phyloP scores from a whole-genome alignment of 2,797 vertebrate species.

The Thalassophryne amazonica region DNA sequence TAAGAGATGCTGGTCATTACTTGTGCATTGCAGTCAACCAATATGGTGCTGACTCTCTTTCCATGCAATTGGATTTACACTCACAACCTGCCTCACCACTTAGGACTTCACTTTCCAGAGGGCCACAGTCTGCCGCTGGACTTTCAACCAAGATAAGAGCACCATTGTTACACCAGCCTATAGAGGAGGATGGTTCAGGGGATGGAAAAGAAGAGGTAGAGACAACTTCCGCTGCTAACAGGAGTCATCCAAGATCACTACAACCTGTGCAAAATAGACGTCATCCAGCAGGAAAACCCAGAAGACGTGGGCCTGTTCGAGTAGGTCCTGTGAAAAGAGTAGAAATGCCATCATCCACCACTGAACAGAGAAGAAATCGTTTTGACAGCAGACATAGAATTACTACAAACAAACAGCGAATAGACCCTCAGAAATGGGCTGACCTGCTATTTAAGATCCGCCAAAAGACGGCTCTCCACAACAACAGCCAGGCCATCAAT shows the following conservation, averaged over 20 bases:
- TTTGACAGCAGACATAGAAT: conserved; percentile 82
- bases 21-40: conserved; percentile 86
- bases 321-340: conserved; percentile 34
- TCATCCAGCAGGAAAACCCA: conserved; percentile 28
- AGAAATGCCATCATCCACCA: conserved; percentile 25
- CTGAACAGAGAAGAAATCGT: conserved; percentile 77
- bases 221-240: conserved; percentile 1
- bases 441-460: conserved; percentile 90
- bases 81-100: conserved; percentile 58
- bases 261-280: conserved; percentile 24
- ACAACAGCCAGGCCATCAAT: conserved; percentile 31
- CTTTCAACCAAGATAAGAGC: conserved; percentile 69
- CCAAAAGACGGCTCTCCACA: conserved; percentile 73
- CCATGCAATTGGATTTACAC: conserved; percentile 75
- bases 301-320: conserved; percentile 44
- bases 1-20: conserved; percentile 84
- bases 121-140: conserved; percentile 73
- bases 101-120: conserved; percentile 52
- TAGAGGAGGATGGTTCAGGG: conserved; percentile 84
- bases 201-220: conserved; percentile 31
- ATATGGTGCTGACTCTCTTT: conserved; percentile 80
- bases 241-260: conserved; percentile 10
- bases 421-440: conserved; percentile 91
- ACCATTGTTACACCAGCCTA: conserved; percentile 57
- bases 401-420: conserved; percentile 82